These are phyloP conservation scores for Ibidorhyncha struthersii DNA, from an alignment of 2,113 vertebrate species.

Conservation along the genomic window DNA sequence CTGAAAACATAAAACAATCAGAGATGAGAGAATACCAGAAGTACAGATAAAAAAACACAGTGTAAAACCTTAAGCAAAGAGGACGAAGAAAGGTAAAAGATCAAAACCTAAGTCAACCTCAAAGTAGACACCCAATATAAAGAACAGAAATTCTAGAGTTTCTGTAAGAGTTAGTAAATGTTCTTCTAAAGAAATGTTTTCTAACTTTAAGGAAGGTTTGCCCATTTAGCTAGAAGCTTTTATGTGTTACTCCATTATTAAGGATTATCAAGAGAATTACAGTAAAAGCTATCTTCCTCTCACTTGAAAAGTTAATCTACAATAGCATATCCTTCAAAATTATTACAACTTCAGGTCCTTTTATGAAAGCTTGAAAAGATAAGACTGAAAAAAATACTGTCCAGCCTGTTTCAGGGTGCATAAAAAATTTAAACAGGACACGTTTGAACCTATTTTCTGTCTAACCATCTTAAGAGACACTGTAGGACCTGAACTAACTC, in stretches of 20 bases:
- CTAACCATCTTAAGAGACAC: not conserved
- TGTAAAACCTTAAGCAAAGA: conserved; percentile 74
- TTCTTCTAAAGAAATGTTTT: conserved; percentile 61
- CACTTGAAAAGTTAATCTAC: conserved; percentile 37
- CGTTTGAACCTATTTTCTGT: not conserved
- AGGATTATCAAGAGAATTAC: conserved; percentile 2
- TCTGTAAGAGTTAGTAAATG: conserved; percentile 63
- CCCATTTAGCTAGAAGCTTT: conserved; percentile 48
- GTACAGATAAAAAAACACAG: conserved; percentile 66
- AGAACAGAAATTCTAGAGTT: conserved; percentile 53
- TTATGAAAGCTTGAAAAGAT: conserved; percentile 10
- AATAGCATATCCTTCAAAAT: conserved; percentile 33
- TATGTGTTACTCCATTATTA: conserved; percentile 15
- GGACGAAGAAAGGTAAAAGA: conserved; percentile 72
- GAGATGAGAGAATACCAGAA: conserved; percentile 70
- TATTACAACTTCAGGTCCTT: conserved; percentile 19
- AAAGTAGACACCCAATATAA: conserved; percentile 64
- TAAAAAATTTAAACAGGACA: not conserved
- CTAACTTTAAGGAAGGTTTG: conserved; percentile 39
- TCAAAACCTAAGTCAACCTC: conserved; percentile 74
- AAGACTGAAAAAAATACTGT: not conserved
- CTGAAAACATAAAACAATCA: conserved; percentile 75
- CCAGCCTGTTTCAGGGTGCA: not conserved
- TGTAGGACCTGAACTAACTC: not conserved
- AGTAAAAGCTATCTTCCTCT: conserved; percentile 1